Evolutionary conservation across 2,797 vertebrate genomes (phyloP), one percentile per base, ranked within the genome.

Genomic region (Oophaga sylvatica): DNA sequence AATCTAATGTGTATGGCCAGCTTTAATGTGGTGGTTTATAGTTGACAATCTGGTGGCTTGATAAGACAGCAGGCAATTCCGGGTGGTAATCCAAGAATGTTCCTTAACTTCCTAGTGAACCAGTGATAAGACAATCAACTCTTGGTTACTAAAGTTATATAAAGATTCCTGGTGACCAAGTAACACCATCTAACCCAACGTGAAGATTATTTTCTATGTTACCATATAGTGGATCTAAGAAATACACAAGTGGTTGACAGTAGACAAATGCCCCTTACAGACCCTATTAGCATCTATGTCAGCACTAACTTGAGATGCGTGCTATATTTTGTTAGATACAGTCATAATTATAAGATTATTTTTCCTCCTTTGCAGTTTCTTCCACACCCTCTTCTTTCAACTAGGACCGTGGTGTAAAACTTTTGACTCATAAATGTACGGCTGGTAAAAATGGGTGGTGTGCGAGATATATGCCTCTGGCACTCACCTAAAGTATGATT

Each of bases 381-480:
- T 17, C 60, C 83, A 78, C 73, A 85, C 83, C 73, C 83, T 62
- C 41, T 7, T 62, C 83, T 63, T 82, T 29, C 17, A 87, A 48
- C 20, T 20, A 53, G 67, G 29, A n/a, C 68, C 75, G 22, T 78
- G 48, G 22, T 31, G 63, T 81, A 88, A 76, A 73, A 29, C 29
- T 62, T 67, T 62, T 78, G 59, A 67, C 62, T 82, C 70, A 86
- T 17, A 70, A 77, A 86, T 57, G 20, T 48, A 68, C 31, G 56
- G 56, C 63, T 81, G 60, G 41, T 71, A 57, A 83, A 81, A 76
- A 81, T 85, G 67, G 87, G 79, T 81, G 78, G 83, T 82, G 48
- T 67, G 20, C 45, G 6, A 48, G 56, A 84, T 67, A 89, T 35
- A 20, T 86, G 79, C 79, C 87, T 81, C 70, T 11, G 15, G 80